Percentiles rank a stretch among this genome's conserved stretches.
Conservation (phyloP, 2,797 vertebrate genomes). For the Eupleurogrammus muticus region DNA sequence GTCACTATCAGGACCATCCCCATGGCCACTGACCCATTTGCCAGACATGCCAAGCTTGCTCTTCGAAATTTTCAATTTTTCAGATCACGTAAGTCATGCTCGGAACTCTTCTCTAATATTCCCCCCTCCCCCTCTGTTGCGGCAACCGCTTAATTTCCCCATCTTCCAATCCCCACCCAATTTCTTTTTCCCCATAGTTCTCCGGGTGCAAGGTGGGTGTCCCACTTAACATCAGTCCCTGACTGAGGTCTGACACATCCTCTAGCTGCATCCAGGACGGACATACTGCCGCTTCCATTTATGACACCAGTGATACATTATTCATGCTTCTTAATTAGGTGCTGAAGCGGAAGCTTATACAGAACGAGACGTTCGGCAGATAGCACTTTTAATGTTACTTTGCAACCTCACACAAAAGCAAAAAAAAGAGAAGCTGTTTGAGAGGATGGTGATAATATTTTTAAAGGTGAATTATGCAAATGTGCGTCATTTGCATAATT, state of each 20-base stretch:
- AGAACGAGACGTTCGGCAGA: slow-evolving; percentile 41
- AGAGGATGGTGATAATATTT: slow-evolving; percentile 2
- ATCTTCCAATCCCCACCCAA: slow-evolving; percentile 20
- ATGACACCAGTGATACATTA: slow-evolving; percentile 55
- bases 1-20: slow-evolving; percentile 45
- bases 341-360: slow-evolving; percentile 53
- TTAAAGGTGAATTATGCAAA: no score
- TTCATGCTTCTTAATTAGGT: slow-evolving; percentile 66
- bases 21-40: slow-evolving; percentile 72
- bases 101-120: slow-evolving; percentile 44
- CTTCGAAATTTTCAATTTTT: slow-evolving; percentile 52
- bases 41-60: slow-evolving; percentile 38
- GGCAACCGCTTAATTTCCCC: slow-evolving; percentile 9
- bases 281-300: slow-evolving; percentile 56
- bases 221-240: slow-evolving; percentile 28
- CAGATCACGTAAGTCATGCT: slow-evolving; percentile 63
- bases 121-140: slow-evolving; percentile 29
- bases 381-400: slow-evolving; percentile 42
- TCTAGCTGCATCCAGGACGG: slow-evolving; percentile 37
- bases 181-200: slow-evolving; percentile 32
- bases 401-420: slow-evolving; percentile 31
- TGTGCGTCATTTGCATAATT: no score
- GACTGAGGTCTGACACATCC: slow-evolving; percentile 60
- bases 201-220: slow-evolving; percentile 45
- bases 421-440: slow-evolving; percentile 35